Conservation (phyloP, 2,888 invertebrate species). For the Erebia ligea region DNA sequence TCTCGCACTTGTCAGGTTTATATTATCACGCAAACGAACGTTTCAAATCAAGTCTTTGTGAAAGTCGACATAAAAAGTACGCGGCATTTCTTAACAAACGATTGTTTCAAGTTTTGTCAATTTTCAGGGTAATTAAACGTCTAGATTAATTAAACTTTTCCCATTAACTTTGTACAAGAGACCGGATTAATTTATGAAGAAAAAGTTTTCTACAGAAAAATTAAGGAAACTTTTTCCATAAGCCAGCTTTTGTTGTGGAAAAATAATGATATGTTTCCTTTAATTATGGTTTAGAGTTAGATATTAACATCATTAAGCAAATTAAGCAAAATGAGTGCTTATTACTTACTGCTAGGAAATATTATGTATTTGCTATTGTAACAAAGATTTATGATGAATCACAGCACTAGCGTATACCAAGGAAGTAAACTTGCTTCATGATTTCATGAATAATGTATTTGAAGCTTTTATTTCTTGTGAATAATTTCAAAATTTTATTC, state of each 20-base stretch:
- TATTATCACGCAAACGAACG: slow-evolving; percentile 16
- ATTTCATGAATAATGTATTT: too few relatives aligned
- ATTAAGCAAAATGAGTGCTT: neutral
- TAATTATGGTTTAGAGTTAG: too few relatives aligned
- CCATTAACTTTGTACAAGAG: slow-evolving; percentile 15
- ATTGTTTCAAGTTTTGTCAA: slow-evolving; percentile 25
- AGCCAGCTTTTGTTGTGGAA: neutral
- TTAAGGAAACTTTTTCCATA: slow-evolving; percentile 20
- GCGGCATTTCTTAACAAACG: slow-evolving; percentile 14
- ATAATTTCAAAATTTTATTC: too few relatives aligned
- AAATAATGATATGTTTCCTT: neutral
- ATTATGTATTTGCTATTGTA: neutral
- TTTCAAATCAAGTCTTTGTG: slow-evolving; percentile 8
- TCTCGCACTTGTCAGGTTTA: too few relatives aligned
- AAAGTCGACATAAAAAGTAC: slow-evolving; percentile 11
- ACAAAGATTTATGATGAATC: too few relatives aligned
- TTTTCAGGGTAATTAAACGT: slow-evolving; percentile 24
- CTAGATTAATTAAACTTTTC: slow-evolving; percentile 26
- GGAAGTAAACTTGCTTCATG: too few relatives aligned
- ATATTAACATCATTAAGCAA: neutral
- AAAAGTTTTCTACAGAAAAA: slow-evolving; percentile 29
- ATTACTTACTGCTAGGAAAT: neutral
- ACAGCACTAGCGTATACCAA: too few relatives aligned
- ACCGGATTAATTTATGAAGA: slow-evolving; percentile 16
- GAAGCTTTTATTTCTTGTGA: too few relatives aligned